Evolutionary conservation across 2,797 vertebrate species (phyloP).

Genomic region (Echiichthys vipera): DNA sequence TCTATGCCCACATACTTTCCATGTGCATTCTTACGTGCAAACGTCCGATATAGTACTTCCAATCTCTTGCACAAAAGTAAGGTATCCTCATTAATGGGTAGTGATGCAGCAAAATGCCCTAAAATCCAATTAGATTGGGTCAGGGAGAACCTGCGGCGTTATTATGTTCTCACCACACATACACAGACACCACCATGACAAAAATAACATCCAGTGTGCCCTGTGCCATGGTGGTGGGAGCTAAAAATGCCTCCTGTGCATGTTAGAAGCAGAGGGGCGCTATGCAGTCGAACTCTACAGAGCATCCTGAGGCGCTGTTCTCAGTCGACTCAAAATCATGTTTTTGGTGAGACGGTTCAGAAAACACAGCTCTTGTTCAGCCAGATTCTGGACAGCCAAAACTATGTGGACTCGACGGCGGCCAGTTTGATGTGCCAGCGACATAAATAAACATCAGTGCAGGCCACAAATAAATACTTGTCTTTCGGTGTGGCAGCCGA

Average conservation of each 20-base stretch:
- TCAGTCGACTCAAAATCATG: conserved; percentile 28
- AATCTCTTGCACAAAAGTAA: neutral
- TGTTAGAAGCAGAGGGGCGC: neutral
- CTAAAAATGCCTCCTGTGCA: neutral
- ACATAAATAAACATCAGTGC: conserved; percentile 66
- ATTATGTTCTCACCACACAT: no score
- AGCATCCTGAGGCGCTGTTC: conserved; percentile 15
- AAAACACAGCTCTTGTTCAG: conserved; percentile 56
- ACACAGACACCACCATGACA: no score
- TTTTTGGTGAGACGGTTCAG: conserved; percentile 13
- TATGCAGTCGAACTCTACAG: conserved; percentile 9
- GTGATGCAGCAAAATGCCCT: neutral
- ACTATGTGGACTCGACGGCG: conserved; percentile 46
- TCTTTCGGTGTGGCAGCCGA: conserved; percentile 54
- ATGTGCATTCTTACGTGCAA: neutral
- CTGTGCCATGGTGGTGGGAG: no score
- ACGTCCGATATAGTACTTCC: neutral
- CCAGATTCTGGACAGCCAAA: conserved; percentile 48
- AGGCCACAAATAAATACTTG: conserved; percentile 67
- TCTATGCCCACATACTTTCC: neutral
- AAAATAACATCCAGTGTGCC: no score
- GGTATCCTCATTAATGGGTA: neutral
- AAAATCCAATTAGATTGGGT: neutral
- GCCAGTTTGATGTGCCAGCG: conserved; percentile 56
- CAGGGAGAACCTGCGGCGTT: no score